Evolutionary conservation across 2,113 vertebrate species (phyloP).

Genomic region (Chrysemys picta): DNA sequence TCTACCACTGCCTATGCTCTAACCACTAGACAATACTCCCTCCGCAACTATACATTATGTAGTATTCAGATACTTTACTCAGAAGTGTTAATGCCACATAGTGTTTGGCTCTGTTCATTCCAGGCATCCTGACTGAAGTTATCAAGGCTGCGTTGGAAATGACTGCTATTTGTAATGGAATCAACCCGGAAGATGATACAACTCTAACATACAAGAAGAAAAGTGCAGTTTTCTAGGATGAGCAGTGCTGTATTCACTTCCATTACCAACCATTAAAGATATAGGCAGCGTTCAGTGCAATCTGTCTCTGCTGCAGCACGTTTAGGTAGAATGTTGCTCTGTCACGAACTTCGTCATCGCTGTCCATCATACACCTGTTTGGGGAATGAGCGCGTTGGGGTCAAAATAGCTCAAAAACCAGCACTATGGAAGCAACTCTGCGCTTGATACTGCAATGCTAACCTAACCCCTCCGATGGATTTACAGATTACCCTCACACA

Average conservation of each 20-base stretch:
- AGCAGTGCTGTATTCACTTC: neutral
- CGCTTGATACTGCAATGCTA: rapidly evolving
- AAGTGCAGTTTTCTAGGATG: neutral
- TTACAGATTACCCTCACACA: rapidly evolving
- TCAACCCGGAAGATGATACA: neutral
- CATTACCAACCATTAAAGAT: slow-evolving; percentile 91
- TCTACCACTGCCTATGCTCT: rapidly evolving
- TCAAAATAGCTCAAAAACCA: neutral
- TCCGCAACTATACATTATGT: neutral
- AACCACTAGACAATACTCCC: neutral
- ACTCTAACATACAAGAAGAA: rapidly evolving
- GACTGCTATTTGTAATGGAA: neutral
- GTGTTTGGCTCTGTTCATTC: neutral
- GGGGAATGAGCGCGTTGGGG: neutral
- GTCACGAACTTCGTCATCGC: slow-evolving; percentile 95
- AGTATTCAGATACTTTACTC: neutral
- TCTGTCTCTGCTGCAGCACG: slow-evolving; percentile 95
- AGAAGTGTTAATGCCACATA: rapidly evolving
- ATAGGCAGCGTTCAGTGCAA: slow-evolving; percentile 93
- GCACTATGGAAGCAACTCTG: rapidly evolving
- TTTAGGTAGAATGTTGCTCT: slow-evolving; percentile 97
- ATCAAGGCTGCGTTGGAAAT: neutral
- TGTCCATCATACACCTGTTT: slow-evolving; percentile 98
- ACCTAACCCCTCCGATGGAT: rapidly evolving
- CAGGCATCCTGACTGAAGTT: neutral